phyloP scores from a whole-genome alignment of 2,888 invertebrate genomes.

The Pseudanteris insignis region DNA sequence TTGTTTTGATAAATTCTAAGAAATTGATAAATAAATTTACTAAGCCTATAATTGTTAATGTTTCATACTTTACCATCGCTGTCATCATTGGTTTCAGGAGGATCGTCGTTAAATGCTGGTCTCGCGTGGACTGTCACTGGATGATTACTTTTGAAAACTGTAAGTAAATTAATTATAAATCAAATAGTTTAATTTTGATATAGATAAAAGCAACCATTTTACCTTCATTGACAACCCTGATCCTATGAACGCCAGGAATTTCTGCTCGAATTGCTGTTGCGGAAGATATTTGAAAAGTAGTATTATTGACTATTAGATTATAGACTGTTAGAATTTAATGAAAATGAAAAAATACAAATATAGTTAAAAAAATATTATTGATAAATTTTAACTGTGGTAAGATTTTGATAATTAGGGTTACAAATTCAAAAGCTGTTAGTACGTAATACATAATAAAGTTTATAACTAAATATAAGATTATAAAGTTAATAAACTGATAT shows the following conservation, averaged over 20 bases:
- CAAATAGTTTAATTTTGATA: not conserved
- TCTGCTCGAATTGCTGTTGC: conserved; percentile 51
- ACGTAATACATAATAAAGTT: too few relatives aligned
- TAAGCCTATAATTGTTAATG: not conserved
- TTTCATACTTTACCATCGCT: conserved; percentile 63
- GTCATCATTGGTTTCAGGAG: conserved; percentile 63
- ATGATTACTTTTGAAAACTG: conserved; percentile 60
- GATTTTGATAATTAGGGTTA: too few relatives aligned
- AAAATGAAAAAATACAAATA: too few relatives aligned
- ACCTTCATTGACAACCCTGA: conserved; percentile 68
- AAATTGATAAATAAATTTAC: too few relatives aligned
- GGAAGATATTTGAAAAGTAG: not conserved
- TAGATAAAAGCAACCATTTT: conserved; percentile 41
- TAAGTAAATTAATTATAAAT: not conserved
- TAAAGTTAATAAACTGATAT: too few relatives aligned
- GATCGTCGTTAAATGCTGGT: conserved; percentile 62
- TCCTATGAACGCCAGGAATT: conserved; percentile 62
- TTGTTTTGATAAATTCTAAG: too few relatives aligned
- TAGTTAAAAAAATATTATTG: too few relatives aligned
- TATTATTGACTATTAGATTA: too few relatives aligned
- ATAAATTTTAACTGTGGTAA: too few relatives aligned
- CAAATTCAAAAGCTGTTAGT: too few relatives aligned
- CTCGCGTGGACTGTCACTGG: conserved; percentile 57
- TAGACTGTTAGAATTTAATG: too few relatives aligned
- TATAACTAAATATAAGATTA: too few relatives aligned